A percentile compares a stretch with the other conserved stretches of the same genome.
Conservation (phyloP, 1,140 invertebrate species). For the Pomacea maculata region DNA sequence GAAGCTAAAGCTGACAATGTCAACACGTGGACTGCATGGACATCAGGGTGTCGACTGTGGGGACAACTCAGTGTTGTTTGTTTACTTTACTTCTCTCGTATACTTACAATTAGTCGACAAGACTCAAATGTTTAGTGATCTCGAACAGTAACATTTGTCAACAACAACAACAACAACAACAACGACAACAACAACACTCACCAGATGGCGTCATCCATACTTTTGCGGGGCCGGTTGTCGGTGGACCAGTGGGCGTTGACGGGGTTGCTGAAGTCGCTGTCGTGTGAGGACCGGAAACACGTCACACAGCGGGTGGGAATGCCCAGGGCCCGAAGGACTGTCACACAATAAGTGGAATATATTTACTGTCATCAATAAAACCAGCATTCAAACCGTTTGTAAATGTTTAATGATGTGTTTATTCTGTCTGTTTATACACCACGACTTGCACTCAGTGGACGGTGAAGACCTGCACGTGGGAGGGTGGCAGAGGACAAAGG, state of each 20-base stretch:
- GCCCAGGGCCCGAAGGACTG: slow-evolving; percentile 55
- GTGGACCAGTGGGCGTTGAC: slow-evolving; percentile 89
- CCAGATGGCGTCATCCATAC: slow-evolving; percentile 88
- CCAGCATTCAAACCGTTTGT: neutral
- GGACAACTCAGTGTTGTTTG: no score
- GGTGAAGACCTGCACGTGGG: no score
- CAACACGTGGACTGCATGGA: no score
- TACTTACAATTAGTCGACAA: no score
- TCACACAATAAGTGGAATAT: slow-evolving; percentile 11
- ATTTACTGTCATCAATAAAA: neutral
- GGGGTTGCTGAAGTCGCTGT: slow-evolving; percentile 89
- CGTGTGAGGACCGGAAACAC: slow-evolving; percentile 90
- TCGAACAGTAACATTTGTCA: neutral
- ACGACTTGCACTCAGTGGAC: no score
- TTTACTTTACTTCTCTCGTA: no score
- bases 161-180: neutral
- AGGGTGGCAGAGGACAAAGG: no score
- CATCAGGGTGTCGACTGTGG: no score
- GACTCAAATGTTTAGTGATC: neutral
- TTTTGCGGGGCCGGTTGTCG: slow-evolving; percentile 79
- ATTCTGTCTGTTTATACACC: no score
- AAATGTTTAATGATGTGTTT: neutral
- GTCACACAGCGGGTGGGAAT: slow-evolving; percentile 58
- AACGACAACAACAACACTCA: slow-evolving; percentile 44
- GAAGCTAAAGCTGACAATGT: no score